These are phyloP conservation scores for Ameiurus melas DNA, from an alignment of 2,113 vertebrate genomes.

Conservation along the genomic window DNA sequence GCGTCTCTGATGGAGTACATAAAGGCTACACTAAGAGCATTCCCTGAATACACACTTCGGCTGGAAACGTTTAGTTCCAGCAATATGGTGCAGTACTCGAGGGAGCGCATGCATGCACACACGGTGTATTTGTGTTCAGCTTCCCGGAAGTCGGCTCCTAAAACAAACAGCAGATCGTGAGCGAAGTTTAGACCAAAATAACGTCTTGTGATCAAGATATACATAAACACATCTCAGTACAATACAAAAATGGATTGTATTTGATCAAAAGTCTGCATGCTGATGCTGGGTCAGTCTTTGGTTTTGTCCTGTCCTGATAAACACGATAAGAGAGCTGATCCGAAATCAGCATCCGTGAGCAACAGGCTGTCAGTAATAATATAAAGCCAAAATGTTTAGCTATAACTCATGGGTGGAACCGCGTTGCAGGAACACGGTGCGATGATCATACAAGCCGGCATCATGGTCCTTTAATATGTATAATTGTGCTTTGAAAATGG, in stretches of 20 bases:
- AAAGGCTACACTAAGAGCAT: constrained; percentile 10
- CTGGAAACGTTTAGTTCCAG: neutral
- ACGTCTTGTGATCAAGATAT: constrained; percentile 17
- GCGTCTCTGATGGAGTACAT: constrained; percentile 26
- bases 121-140: neutral
- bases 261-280: neutral
- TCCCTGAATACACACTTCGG: neutral
- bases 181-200: neutral
- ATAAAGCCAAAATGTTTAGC: neutral
- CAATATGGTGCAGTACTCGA: neutral
- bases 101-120: neutral
- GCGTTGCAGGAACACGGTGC: neutral
- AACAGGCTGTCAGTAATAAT: neutral
- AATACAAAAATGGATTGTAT: constrained; percentile 1
- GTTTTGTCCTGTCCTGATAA: neutral
- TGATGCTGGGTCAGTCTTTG: constrained; percentile 33
- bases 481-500: neutral
- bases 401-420: neutral
- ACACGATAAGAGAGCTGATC: neutral
- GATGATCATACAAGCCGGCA: neutral
- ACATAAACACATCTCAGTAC: constrained; percentile 20
- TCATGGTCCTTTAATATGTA: neutral
- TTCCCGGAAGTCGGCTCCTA: constrained; percentile 1
- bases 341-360: neutral
- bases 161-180: neutral